phyloP scores from a whole-genome alignment of 2,113 vertebrate genomes.

The Crotalus tigris region DNA sequence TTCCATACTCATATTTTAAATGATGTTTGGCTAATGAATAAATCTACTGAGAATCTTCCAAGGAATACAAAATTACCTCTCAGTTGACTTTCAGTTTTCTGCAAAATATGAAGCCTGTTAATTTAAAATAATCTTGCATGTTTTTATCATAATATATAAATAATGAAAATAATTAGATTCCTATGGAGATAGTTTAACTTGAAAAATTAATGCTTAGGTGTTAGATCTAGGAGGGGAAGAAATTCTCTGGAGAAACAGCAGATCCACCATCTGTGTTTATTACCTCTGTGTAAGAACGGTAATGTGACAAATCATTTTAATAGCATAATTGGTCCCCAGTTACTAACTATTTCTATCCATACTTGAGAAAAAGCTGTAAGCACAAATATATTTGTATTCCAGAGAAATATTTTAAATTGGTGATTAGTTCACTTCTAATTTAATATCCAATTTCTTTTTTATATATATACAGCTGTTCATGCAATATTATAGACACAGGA shows the following conservation, averaged over 20 bases:
- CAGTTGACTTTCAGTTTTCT: slow-evolving; percentile 39
- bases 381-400: slow-evolving; percentile 52
- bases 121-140: slow-evolving; percentile 42
- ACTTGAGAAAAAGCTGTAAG: slow-evolving; percentile 35
- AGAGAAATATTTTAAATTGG: slow-evolving; percentile 58
- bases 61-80: slow-evolving; percentile 42
- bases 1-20: slow-evolving; percentile 41
- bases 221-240: slow-evolving; percentile 29
- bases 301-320: slow-evolving; percentile 63
- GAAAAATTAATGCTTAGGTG: slow-evolving; percentile 51
- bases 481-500: not conserved
- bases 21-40: slow-evolving; percentile 37
- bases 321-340: slow-evolving; percentile 55
- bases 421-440: slow-evolving; percentile 53
- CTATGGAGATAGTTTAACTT: slow-evolving; percentile 50
- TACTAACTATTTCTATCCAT: slow-evolving; percentile 62
- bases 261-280: slow-evolving; percentile 71
- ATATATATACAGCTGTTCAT: not conserved
- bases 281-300: slow-evolving; percentile 56
- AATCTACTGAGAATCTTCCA: slow-evolving; percentile 29
- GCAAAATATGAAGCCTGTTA: slow-evolving; percentile 39
- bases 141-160: slow-evolving; percentile 36
- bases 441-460: slow-evolving; percentile 50
- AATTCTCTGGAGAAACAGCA: slow-evolving; percentile 71
- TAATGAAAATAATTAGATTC: slow-evolving; percentile 52